Base-by-base conservation (phyloP, 2,797 vertebrate genomes). In the Scleropages formosus region DNA sequence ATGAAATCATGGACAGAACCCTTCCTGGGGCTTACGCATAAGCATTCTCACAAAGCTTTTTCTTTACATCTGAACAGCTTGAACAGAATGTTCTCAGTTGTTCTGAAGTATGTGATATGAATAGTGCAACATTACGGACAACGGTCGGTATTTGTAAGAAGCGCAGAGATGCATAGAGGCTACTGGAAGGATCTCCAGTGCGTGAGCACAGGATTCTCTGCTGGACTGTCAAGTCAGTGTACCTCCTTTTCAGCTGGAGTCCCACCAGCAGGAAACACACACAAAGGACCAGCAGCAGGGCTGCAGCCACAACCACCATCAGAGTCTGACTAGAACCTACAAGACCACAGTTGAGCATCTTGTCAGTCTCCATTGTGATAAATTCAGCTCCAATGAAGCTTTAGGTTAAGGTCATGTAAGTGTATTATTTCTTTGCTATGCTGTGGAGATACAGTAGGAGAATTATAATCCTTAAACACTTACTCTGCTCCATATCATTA, bases 191-290 rank as follows among this genome's bases (percentile, higher is more conserved):
- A n/a, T n/a, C n/a, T n/a, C n/a, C n/a, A 6, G 31, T 31, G 31
- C n/a, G n/a, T n/a, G n/a, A n/a, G n/a, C n/a, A n/a, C n/a, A n/a
- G n/a, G n/a, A n/a, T n/a, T 39, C 6, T 31, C 31, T 39, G 31
- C 31, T 71, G 68, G 13, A 69, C 47, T 69, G n/a, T 26, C 69
- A 12, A 12, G 22, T 75, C 53, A 51, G 78, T 64, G 31, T 90
- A 95, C 95, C 94, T 95, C 87, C 89, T 92, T 82, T 88, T 93
- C 89, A 76, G 89, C 84, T 91, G 92, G 79, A 95, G 79, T 76
- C 92, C 92, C 73, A 82, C 88, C 84, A 95, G 62, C 78, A 95
- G 87, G 84, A 92, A 90, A 49, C 89, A 84, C 62, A 87, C 85
- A 60, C 93, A 94, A 79, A 91, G 88, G 8, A 94, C 81, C 58